Conservation (phyloP, 2,888 invertebrate genomes). For the Ctena decussata region DNA sequence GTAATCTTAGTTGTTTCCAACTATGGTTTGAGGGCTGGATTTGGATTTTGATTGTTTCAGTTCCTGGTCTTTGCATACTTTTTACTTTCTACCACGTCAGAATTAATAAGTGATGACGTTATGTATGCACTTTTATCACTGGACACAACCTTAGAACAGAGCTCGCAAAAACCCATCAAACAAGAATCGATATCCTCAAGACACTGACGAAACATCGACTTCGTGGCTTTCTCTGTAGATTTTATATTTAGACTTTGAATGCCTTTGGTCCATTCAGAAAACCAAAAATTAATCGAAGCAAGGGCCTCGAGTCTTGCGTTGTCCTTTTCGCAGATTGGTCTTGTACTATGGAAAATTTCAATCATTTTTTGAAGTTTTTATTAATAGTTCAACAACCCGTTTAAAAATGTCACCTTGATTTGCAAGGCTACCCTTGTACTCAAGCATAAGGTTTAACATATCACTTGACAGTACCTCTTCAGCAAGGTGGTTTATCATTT, state of each 20-base stretch:
- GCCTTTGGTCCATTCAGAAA: slow-evolving; percentile 15
- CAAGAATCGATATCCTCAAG: slow-evolving; percentile 45
- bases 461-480: slow-evolving; percentile 60
- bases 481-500: slow-evolving; percentile 65
- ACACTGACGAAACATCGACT: slow-evolving; percentile 31
- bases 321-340: slow-evolving; percentile 24
- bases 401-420: slow-evolving; percentile 46
- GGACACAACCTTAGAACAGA: slow-evolving; percentile 12
- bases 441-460: slow-evolving; percentile 60
- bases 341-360: slow-evolving; percentile 28
- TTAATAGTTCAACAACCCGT: slow-evolving; percentile 35
- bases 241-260: not conserved
- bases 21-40: too few relatives aligned
- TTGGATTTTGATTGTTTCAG: too few relatives aligned
- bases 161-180: slow-evolving; percentile 22
- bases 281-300: slow-evolving; percentile 12
- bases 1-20: too few relatives aligned
- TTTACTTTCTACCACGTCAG: slow-evolving; percentile 48
- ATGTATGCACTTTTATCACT: not conserved
- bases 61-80: too few relatives aligned
- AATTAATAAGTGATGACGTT: slow-evolving; percentile 39
- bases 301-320: slow-evolving; percentile 29
- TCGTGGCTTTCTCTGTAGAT: not conserved
- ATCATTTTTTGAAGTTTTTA: slow-evolving; percentile 35
- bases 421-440: slow-evolving; percentile 21